These are phyloP conservation scores for Sebastes umbrosus DNA, from an alignment of 2,797 vertebrate genomes.

Conservation along the genomic window DNA sequence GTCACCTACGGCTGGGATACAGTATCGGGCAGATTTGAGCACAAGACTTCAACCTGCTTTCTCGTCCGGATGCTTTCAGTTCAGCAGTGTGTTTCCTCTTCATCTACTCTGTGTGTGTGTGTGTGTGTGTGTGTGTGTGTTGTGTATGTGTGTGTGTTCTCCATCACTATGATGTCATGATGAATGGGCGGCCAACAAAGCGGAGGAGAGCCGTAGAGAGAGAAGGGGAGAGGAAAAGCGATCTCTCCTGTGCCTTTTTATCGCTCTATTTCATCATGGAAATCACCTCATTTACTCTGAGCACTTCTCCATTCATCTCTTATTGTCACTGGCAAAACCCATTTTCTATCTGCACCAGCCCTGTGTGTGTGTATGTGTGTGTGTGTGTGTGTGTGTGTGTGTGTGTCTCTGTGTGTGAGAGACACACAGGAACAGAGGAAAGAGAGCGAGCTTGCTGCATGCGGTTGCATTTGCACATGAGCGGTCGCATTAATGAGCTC, in stretches of 20 bases:
- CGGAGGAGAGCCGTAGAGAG: conserved; percentile 32
- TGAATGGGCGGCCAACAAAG: conserved; percentile 62
- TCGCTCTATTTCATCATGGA: conserved; percentile 81
- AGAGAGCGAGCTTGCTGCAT: background rate
- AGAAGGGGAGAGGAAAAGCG: conserved; percentile 47
- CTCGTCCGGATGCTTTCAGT: conserved; percentile 41
- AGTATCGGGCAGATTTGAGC: conserved; percentile 18
- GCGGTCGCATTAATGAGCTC: background rate
- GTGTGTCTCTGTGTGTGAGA: background rate
- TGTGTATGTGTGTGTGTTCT: conserved; percentile 18
- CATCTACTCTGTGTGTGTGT: conserved; percentile 14
- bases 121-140: background rate
- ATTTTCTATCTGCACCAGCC: conserved; percentile 55
- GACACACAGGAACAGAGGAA: background rate
- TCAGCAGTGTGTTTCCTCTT: conserved; percentile 41
- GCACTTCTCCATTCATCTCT: conserved; percentile 76
- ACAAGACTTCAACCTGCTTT: conserved; percentile 35
- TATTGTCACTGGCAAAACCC: conserved; percentile 70
- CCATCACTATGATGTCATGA: conserved; percentile 68
- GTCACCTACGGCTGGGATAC: conserved; percentile 41
- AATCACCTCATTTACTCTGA: conserved; percentile 80
- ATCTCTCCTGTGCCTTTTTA: conserved; percentile 75
- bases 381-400: conserved; percentile 1
- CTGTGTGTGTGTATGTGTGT: background rate
- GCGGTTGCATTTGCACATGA: conserved; percentile 1